Evolutionary conservation across 2,797 vertebrate species (phyloP).

Genomic region (Enteromius argenteus): DNA sequence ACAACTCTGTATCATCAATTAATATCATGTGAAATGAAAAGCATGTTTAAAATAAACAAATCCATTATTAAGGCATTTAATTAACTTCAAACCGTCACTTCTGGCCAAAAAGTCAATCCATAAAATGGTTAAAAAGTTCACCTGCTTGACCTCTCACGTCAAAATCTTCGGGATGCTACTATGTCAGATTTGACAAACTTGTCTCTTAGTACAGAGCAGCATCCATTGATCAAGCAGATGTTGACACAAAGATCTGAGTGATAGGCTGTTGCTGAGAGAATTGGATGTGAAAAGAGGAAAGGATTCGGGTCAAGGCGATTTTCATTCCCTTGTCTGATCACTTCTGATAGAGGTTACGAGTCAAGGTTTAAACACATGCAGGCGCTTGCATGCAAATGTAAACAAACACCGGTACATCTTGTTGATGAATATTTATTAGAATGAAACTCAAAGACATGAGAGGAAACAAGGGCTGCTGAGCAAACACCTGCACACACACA

Average conservation of each 20-base stretch:
- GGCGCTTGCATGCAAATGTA: not conserved
- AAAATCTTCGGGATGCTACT: not conserved
- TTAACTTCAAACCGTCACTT: not conserved
- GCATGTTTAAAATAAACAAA: not conserved
- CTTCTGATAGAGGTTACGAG: not conserved
- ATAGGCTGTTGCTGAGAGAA: not conserved
- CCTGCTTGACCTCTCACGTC: not conserved
- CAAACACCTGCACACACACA: not conserved
- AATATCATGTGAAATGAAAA: not conserved
- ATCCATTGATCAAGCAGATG: not conserved
- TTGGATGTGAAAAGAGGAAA: not conserved
- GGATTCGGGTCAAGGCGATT: not conserved
- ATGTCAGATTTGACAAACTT: not conserved
- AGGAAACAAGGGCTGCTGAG: not conserved
- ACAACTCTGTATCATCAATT: not conserved
- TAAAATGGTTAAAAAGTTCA: not conserved
- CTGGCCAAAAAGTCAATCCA: not conserved
- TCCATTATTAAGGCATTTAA: not conserved
- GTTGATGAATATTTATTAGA: slow-evolving; percentile 1
- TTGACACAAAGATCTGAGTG: not conserved
- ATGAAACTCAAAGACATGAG: not conserved
- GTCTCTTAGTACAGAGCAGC: not conserved
- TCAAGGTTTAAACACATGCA: not conserved
- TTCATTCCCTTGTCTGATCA: not conserved
- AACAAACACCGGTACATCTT: not conserved